Evolutionary conservation across 2,797 vertebrate species (phyloP), one percentile per base, ranked within the genome.

Genomic region (Gallinago stenura): DNA sequence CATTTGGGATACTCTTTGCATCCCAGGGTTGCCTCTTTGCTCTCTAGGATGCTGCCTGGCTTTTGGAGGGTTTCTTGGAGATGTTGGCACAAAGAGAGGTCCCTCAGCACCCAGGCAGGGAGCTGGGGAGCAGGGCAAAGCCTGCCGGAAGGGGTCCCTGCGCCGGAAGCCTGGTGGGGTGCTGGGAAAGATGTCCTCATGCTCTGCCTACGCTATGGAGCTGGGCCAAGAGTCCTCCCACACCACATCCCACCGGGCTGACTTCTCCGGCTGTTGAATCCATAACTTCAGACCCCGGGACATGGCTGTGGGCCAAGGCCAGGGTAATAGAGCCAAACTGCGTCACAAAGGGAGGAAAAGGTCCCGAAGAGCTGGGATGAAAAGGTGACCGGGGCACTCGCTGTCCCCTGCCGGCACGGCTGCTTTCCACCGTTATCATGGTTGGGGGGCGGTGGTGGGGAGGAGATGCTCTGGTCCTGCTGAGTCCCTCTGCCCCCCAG

Each of bases 321-420:
- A 0, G 69, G 46, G 68, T 79, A 94, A 87, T 82, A 77, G 35
- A 96, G 94, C 96, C 96, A 97, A 95, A 96, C 69, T 97, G 95
- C 95, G 93, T 97, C 96, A 97, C 95, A 94, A 96, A 96, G 73
- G 93, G 87, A 96, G 95, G 96, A 96, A 96, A 94, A 96, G 95
- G 95, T 96, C 91, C 85, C 70, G 85, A 90, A 95, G 85, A 60
- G 71, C 84, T 2, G 77, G 89, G 58, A 94, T 85, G 82, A 95
- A 95, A 93, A 96, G 93, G 95, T 93, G 94, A 95, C 93, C 7
- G 18, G 91, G 58, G 94, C 76, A 81, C 85, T 86, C 2, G 1
- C 77, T 91, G 83, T 94, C 45, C 87, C 79, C 50, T 6, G 61
- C 66, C 39, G 5, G 45, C 78, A 78, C 0, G 0, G 46, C 61